A percentile compares a stretch with the other conserved stretches of the same genome.
These are phyloP conservation scores for Hyaena hyaena DNA, from an alignment of 2,113 vertebrate species.

Conservation along the genomic window DNA sequence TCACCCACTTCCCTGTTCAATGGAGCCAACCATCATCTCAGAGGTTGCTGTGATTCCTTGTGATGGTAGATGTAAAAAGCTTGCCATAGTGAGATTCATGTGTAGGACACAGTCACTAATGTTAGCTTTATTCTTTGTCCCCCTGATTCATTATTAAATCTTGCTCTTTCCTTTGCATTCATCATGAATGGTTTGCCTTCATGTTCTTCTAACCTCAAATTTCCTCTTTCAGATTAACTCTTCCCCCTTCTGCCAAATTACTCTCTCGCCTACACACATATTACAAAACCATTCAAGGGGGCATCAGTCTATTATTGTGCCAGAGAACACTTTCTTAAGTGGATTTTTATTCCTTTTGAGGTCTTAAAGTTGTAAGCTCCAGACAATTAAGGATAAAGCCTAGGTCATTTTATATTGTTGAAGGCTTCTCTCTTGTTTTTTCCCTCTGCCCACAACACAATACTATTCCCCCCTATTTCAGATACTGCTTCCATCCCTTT, in stretches of 20 bases:
- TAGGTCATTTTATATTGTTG: neutral
- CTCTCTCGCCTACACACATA: constrained; percentile 28
- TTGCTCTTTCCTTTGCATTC: constrained; percentile 24
- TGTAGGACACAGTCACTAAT: neutral
- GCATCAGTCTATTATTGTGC: neutral
- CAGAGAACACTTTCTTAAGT: constrained; percentile 12
- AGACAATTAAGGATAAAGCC: neutral
- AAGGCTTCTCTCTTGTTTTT: neutral
- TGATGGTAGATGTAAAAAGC: too few relatives aligned
- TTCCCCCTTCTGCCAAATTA: constrained; percentile 61
- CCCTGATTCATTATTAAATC: constrained; percentile 39
- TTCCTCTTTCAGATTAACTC: constrained; percentile 70
- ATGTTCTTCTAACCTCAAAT: constrained; percentile 61
- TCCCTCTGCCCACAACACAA: neutral
- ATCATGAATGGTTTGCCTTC: constrained; percentile 51
- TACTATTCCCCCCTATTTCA: neutral
- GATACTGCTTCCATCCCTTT: neutral
- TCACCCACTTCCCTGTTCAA: neutral
- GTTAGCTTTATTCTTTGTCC: neutral
- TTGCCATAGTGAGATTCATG: neutral
- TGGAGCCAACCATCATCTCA: neutral
- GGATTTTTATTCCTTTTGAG: constrained; percentile 33
- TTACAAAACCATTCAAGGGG: constrained; percentile 41
- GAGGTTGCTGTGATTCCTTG: accelerated
- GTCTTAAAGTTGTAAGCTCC: neutral